Evolutionary conservation across 2,797 vertebrate genomes (phyloP).

Genomic region (Pangasius krempfi): DNA sequence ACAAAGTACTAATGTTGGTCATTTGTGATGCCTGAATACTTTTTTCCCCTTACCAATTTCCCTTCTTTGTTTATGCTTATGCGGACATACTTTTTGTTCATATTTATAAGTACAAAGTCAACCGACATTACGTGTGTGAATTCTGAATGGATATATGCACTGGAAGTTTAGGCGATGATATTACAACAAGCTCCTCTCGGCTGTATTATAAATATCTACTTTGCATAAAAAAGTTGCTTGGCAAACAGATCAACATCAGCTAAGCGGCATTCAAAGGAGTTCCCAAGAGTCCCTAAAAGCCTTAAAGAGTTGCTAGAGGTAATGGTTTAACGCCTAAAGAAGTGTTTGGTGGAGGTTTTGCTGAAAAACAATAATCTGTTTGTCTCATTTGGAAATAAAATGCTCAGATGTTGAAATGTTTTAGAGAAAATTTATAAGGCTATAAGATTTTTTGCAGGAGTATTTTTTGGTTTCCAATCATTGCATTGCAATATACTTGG

Average conservation of each 20-base stretch:
- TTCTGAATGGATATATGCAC: no score
- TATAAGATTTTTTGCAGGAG: neutral
- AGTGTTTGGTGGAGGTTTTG: neutral
- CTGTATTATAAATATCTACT: neutral
- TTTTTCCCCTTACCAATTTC: neutral
- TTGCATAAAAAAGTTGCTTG: slow-evolving; percentile 11
- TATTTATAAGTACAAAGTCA: no score
- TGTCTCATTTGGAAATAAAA: neutral
- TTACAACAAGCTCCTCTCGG: neutral
- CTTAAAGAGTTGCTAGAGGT: neutral
- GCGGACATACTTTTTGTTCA: no score
- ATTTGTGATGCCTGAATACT: no score
- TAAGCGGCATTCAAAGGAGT: neutral
- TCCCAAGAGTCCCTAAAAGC: neutral
- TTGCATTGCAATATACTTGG: neutral
- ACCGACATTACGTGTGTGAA: no score
- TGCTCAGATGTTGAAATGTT: neutral
- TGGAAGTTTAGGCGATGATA: neutral
- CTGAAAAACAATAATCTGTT: neutral
- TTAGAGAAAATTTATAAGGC: neutral
- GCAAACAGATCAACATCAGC: neutral
- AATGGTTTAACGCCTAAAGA: neutral
- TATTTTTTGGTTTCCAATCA: neutral
- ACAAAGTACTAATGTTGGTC: no score
- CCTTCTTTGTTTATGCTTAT: neutral